These are phyloP conservation scores for Xiphophorus birchmanni DNA, from an alignment of 2,797 vertebrate species.

Conservation along the genomic window DNA sequence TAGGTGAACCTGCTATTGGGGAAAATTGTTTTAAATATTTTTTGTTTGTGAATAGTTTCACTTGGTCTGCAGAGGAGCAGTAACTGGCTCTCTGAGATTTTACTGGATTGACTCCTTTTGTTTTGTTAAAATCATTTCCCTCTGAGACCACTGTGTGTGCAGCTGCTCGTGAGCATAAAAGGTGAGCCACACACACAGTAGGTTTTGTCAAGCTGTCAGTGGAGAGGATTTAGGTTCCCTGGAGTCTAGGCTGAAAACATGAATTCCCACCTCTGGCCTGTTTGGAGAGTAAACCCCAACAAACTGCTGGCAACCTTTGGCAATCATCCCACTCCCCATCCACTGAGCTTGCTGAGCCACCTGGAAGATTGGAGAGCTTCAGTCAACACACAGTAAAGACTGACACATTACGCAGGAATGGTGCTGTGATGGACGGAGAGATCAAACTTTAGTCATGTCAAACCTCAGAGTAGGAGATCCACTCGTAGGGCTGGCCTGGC, in stretches of 20 bases:
- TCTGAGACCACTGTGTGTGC: not conserved
- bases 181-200: not conserved
- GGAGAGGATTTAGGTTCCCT: not conserved
- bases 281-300: constrained; percentile 84
- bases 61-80: not conserved
- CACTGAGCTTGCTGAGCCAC: constrained; percentile 79
- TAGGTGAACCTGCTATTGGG: not conserved
- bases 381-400: constrained; percentile 22
- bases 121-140: not conserved
- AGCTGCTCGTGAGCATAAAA: not conserved
- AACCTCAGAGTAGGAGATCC: constrained; percentile 85
- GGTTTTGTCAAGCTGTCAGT: not conserved
- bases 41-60: not conserved
- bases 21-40: not conserved
- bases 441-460: constrained; percentile 7
- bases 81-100: not conserved
- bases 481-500: constrained; percentile 81
- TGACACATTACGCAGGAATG: not conserved
- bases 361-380: constrained; percentile 53
- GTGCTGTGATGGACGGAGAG: not conserved
- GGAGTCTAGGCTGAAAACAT: not conserved
- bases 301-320: constrained; percentile 82
- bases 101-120: not conserved
- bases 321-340: constrained; percentile 82
- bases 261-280: constrained; percentile 80